Evolutionary conservation across 2,113 vertebrate species (phyloP).

Genomic region (Anolis carolinensis): DNA sequence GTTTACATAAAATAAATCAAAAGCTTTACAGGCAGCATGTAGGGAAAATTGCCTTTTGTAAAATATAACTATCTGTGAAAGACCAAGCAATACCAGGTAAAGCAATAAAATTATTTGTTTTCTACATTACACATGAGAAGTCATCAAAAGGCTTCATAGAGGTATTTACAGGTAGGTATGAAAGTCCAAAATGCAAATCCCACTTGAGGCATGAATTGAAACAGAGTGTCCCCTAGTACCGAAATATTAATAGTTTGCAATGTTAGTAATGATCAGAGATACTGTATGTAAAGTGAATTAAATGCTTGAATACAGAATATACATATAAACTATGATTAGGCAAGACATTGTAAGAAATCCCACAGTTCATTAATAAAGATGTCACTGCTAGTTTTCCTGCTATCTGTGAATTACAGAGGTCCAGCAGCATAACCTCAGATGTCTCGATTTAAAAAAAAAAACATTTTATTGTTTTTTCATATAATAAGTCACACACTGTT

Average conservation of each 20-base stretch:
- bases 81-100: neutral
- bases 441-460: too few relatives aligned
- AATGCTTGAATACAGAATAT: neutral
- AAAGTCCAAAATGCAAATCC: neutral
- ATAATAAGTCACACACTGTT: too few relatives aligned
- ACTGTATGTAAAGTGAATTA: neutral
- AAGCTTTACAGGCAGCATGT: neutral
- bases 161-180: neutral
- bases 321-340: neutral
- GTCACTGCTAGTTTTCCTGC: neutral
- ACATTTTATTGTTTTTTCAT: too few relatives aligned
- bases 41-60: neutral
- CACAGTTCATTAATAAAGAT: neutral
- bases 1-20: neutral
- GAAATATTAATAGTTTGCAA: neutral
- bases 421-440: neutral
- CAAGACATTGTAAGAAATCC: neutral
- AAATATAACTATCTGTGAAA: slow-evolving; percentile 15
- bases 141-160: neutral
- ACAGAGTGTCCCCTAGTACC: neutral
- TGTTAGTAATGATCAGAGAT: neutral
- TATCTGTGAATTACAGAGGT: neutral
- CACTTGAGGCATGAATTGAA: neutral
- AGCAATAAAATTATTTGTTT: neutral
- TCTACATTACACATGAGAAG: slow-evolving; percentile 13